Base-by-base conservation (phyloP, 2,888 invertebrate species). In the Therioaphis trifolii region DNA sequence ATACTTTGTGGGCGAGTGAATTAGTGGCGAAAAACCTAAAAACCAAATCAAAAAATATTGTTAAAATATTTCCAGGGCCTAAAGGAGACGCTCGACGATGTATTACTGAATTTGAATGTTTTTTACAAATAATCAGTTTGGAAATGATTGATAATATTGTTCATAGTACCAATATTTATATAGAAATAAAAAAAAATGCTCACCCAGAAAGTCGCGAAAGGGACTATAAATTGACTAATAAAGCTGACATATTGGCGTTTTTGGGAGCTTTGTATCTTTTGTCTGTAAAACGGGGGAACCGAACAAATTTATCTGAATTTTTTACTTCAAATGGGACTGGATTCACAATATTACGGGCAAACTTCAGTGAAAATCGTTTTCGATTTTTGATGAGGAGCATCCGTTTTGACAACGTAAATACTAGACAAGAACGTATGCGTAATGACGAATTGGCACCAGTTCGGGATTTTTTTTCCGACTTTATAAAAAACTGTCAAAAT, bases 361-460 rank as follows among this genome's bases (percentile, higher is more conserved):
- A 58, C 21, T 58, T 40, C 68, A 84, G 84, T 49, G 72, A 71
- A 29, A 74, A 52, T 43, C 84, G 55, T 74, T 85, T 68, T 35
- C 35, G 84, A 21, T 77, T 85, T 61, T 77, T 85, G 61, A 55
- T 84, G 68, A 76, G 84, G 40, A 68, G 49, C 43, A 43, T 85
- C 49, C 71, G 77, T 27, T 84, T 85, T 63, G 85, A 85, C n/a
- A 35, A 84, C 43, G 29, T 85, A 15, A 85, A 63, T 43, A 84
- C 85, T 29, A 75, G 84, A 66, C 21, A 76, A 84, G 5, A 58
- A 9, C 18, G 58, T 18, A 4, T 58, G 4, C 1, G 18, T 21
- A 18, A 21, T 58, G 58, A 58, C 4, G 18, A 58, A 9, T 58
- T 9, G 58, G 58, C 58, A 2, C 58, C 58, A 21, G 21, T 58